A percentile compares a stretch with the other conserved stretches of the same genome.
Evolutionary conservation across 2,113 vertebrate species (phyloP).

Genomic region (cat (Felis catus)): F.catus_Fca126_mat1.0 CM031426.1:34946501-34947000

Average conservation of each 20-base stretch:
- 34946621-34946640: slow-evolving; percentile 67
- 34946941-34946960: background rate
- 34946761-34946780: background rate
- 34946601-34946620: slow-evolving; percentile 67
- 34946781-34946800: background rate
- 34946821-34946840: background rate
- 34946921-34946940: background rate
- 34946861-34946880: background rate
- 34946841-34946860: background rate
- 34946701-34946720: slow-evolving; percentile 74
- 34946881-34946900: too few species aligned
- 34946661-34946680: background rate
- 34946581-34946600: slow-evolving; percentile 71
- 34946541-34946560: slow-evolving; percentile 64
- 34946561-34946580: slow-evolving; percentile 69
- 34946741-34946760: background rate
- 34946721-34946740: slow-evolving; percentile 34
- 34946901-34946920: background rate
- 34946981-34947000: background rate
- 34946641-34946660: slow-evolving; percentile 38
- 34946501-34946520: background rate
- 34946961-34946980: background rate
- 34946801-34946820: too few species aligned
- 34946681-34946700: background rate
- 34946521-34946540: slow-evolving; percentile 51